Base-by-base conservation (phyloP, 2,888 invertebrate genomes). In the Archaeoteleia sp. region DNA sequence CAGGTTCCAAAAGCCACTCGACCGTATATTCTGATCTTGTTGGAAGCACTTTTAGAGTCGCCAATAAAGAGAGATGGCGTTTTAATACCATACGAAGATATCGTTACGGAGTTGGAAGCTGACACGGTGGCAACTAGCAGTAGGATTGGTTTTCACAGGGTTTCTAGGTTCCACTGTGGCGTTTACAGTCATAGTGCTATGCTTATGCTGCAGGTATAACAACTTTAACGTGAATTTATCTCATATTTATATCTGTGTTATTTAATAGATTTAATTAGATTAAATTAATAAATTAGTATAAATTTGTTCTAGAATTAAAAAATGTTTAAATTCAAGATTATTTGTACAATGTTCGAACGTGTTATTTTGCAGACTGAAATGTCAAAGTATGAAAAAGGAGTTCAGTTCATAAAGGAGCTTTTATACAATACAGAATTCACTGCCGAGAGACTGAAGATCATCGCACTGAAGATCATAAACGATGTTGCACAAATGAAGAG, bases 1-100 rank as follows among this genome's bases (percentile, higher is more conserved):
- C n/a, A n/a, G n/a, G n/a, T n/a, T n/a, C n/a, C n/a, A n/a, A n/a
- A n/a, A n/a, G n/a, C n/a, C n/a, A n/a, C n/a, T n/a, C n/a, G n/a
- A n/a, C n/a, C n/a, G n/a, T n/a, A n/a, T n/a, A n/a, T n/a, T n/a
- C n/a, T n/a, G n/a, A n/a, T n/a, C n/a, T n/a, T n/a, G n/a, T n/a
- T n/a, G n/a, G n/a, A n/a, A n/a, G n/a, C n/a, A n/a, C n/a, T 96
- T 17, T 88, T 91, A 12, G 95, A 96, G 83, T 92, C 92, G 53
- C 91, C 95, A 0, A 88, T 95, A 6, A 82, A 88, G 30, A 88
- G 90, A 67, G 87, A 88, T 2, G 89, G 85, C 5, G 72, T 78
- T 7, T 82, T 91, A 1, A 80, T 94, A 1, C 86, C 91, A 0
- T 90, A 91, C 76, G 91, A 92, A 78, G 90, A 92, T 1, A 90